phyloP scores from a whole-genome alignment of 2,113 vertebrate species.

The Sakesphorus luctuosus region DNA sequence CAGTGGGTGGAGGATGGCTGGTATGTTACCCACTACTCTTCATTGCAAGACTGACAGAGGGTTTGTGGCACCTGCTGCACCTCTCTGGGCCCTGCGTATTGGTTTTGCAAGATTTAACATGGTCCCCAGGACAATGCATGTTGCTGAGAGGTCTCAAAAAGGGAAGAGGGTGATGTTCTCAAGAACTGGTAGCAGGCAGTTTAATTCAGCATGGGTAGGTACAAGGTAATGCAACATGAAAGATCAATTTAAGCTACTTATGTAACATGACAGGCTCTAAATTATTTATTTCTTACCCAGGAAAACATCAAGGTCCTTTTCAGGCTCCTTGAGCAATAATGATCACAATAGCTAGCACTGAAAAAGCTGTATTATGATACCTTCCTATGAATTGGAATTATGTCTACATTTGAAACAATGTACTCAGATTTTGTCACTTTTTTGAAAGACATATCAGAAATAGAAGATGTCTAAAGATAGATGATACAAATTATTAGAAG shows the following conservation, averaged over 20 bases:
- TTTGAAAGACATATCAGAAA: slow-evolving; percentile 2
- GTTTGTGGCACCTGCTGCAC: neutral
- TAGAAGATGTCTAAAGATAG: slow-evolving; percentile 35
- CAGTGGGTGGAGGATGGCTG: neutral
- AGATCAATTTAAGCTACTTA: slow-evolving; percentile 46
- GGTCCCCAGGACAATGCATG: neutral
- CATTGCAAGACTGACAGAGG: neutral
- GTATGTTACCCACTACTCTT: neutral
- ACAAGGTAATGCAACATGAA: slow-evolving; percentile 51
- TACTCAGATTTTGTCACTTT: slow-evolving; percentile 32
- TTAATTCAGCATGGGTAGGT: slow-evolving; percentile 2
- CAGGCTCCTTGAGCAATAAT: neutral
- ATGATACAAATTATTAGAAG: slow-evolving; percentile 33
- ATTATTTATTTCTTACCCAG: slow-evolving; percentile 42
- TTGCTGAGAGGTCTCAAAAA: neutral
- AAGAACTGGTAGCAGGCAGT: neutral
- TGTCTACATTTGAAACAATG: neutral
- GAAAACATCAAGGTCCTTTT: slow-evolving; percentile 44
- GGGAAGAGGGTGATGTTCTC: neutral
- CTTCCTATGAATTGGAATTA: neutral
- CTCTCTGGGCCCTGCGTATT: neutral
- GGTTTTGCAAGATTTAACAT: neutral
- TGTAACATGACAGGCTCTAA: slow-evolving; percentile 22
- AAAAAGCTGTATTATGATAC: neutral
- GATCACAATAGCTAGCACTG: neutral